Conservation (phyloP, 2,797 vertebrate genomes). For the Pseudochirops corinnae region DNA sequence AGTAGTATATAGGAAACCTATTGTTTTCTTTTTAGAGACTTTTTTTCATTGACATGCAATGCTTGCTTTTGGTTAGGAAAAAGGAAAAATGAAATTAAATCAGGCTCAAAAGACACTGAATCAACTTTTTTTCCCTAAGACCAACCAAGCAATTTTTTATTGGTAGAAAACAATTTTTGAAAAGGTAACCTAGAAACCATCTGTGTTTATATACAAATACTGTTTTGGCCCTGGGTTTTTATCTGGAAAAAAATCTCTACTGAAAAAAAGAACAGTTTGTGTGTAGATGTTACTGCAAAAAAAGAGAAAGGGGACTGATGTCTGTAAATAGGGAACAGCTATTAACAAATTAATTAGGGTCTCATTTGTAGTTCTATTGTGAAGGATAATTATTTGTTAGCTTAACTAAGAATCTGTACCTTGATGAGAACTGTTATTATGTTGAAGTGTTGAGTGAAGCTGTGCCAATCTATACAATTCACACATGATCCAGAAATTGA, state of each 20-base stretch:
- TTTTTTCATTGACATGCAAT: background rate
- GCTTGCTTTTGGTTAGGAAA: background rate
- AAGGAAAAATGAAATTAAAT: background rate
- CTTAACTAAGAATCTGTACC: slow-evolving; percentile 49
- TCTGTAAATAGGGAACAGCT: slow-evolving; percentile 39
- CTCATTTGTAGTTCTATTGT: slow-evolving; percentile 46
- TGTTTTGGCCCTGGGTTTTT: background rate
- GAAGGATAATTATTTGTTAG: slow-evolving; percentile 53
- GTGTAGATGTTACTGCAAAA: slow-evolving; percentile 45
- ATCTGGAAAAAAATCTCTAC: background rate
- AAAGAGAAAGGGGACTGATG: background rate
- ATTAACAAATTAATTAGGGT: slow-evolving; percentile 64
- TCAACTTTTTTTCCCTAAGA: background rate
- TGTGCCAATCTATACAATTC: slow-evolving; percentile 44
- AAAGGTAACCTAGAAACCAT: slow-evolving; percentile 23
- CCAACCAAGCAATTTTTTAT: slow-evolving; percentile 18
- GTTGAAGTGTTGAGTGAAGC: slow-evolving; percentile 28
- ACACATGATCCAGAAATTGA: background rate
- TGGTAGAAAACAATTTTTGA: slow-evolving; percentile 12
- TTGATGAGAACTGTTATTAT: slow-evolving; percentile 47
- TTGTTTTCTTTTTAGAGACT: slow-evolving; percentile 27
- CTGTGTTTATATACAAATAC: slow-evolving; percentile 7
- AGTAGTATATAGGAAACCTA: slow-evolving; percentile 20
- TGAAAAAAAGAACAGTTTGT: slow-evolving; percentile 44
- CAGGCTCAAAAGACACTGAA: slow-evolving; percentile 25